Evolutionary conservation across 2,113 vertebrate genomes (phyloP).

Genomic region (Chloropsis cyanopogon): DNA sequence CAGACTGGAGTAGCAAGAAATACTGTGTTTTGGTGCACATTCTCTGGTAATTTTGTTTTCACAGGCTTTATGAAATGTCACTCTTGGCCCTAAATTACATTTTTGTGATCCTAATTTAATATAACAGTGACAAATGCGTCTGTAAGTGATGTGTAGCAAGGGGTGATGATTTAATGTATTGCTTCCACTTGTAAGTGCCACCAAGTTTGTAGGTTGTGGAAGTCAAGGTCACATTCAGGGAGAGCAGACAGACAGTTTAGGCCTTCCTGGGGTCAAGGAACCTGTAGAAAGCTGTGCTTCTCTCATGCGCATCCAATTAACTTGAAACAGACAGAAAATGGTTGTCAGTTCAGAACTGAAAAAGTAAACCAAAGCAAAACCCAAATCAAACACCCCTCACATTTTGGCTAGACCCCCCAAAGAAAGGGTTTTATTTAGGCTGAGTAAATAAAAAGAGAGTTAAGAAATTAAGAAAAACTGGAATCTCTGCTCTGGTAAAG

Average conservation of each 20-base stretch:
- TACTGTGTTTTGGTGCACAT: not conserved
- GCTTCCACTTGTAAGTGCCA: not conserved
- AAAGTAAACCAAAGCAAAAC: not conserved
- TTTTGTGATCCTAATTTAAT: constrained; percentile 3
- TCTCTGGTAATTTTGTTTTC: not conserved
- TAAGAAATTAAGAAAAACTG: not conserved
- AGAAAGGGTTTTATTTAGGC: not conserved
- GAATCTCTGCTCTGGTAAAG: not conserved
- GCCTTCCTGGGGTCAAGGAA: not conserved
- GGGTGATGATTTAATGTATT: not conserved
- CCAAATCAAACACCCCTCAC: not conserved
- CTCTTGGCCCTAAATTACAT: not conserved
- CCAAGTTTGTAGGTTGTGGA: not conserved
- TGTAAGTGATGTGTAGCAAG: not conserved
- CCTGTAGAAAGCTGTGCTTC: not conserved
- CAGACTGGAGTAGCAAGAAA: not conserved
- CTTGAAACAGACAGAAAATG: not conserved
- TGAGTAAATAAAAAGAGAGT: not conserved
- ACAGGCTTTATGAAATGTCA: not conserved
- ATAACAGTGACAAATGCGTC: not conserved
- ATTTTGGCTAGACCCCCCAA: not conserved
- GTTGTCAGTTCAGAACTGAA: not conserved
- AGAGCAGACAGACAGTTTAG: not conserved
- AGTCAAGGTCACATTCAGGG: not conserved
- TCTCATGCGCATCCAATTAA: not conserved